Evolutionary conservation across 37 sponge, comb jelly and placozoan species (phyloP).

Genomic region (Bolinopsis microptera): DNA sequence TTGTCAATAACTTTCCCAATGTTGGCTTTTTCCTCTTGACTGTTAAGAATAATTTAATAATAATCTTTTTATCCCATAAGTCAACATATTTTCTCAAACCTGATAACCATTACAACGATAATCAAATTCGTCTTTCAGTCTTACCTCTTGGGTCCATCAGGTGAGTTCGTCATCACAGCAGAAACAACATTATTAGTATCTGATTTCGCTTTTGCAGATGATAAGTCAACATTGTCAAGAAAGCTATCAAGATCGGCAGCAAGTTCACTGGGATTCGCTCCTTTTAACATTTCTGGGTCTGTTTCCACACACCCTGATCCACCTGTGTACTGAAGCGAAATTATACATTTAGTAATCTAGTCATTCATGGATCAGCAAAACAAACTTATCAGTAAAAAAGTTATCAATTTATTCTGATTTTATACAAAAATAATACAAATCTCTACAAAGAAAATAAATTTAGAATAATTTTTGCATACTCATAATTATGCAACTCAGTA

Average conservation of each 20-base stretch:
- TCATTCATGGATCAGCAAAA: no score
- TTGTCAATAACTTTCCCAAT: neutral
- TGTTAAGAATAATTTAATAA: no score
- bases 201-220: neutral
- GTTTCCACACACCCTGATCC: constrained; percentile 39
- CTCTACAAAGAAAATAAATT: no score
- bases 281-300: neutral
- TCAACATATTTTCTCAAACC: neutral
- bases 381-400: no score
- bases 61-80: neutral
- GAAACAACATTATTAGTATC: neutral
- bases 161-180: neutral
- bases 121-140: no score
- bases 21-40: neutral
- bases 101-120: no score
- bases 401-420: no score
- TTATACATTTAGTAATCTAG: no score
- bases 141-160: neutral
- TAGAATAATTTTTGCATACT: no score
- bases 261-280: neutral
- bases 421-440: no score
- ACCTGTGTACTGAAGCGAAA: constrained; percentile 1
- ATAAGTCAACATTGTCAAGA: neutral
- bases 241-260: neutral
- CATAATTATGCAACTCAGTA: no score